phyloP scores from a whole-genome alignment of 2,113 vertebrate species.

The Haplochromis burtoni region DNA sequence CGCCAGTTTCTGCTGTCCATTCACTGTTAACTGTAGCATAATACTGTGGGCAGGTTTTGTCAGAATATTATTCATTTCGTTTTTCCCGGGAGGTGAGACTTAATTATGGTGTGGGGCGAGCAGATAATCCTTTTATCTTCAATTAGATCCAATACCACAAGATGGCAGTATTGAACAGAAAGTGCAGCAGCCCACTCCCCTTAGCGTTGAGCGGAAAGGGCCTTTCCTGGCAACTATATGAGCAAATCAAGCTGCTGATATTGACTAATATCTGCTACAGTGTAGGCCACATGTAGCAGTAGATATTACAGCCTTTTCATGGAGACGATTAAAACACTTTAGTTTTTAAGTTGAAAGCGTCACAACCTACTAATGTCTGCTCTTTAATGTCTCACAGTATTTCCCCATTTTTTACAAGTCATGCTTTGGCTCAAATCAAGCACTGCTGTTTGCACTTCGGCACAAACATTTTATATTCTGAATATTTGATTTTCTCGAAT shows the following conservation, averaged over 20 bases:
- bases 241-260: neutral
- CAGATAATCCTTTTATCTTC: neutral
- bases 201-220: neutral
- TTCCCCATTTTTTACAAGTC: neutral
- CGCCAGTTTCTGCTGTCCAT: neutral
- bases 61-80: neutral
- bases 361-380: neutral
- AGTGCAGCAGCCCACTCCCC: neutral
- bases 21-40: neutral
- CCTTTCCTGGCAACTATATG: neutral
- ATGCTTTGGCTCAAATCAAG: neutral
- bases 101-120: neutral
- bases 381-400: neutral
- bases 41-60: neutral
- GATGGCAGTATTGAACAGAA: constrained; percentile 38
- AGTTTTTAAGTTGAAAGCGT: neutral
- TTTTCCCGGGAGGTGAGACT: neutral
- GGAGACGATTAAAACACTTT: neutral
- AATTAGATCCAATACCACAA: neutral
- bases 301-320: neutral
- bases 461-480: neutral
- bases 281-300: neutral
- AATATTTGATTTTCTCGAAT: neutral
- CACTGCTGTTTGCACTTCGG: neutral
- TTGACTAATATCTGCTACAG: neutral